phyloP scores from a whole-genome alignment of 2,888 invertebrate genomes.

The Thymelicus sylvestris region DNA sequence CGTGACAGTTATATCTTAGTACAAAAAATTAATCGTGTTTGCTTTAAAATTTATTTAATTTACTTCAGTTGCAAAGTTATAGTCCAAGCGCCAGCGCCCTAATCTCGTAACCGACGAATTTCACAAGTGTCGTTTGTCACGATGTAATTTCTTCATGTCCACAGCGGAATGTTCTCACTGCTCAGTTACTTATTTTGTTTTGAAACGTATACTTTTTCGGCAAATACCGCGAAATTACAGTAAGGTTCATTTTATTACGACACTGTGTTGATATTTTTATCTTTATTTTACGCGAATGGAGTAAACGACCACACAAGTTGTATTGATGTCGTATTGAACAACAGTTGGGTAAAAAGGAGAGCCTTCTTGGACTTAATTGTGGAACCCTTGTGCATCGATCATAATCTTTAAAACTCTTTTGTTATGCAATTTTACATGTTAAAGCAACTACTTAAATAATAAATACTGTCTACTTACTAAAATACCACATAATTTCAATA shows the following conservation, averaged over 20 bases:
- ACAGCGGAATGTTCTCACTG: constrained; percentile 31
- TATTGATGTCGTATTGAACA: not conserved
- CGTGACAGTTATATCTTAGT: too few species aligned
- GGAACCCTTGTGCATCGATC: too few species aligned
- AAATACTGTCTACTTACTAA: too few species aligned
- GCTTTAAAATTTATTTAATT: not conserved
- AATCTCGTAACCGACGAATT: constrained; percentile 55
- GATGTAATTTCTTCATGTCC: constrained; percentile 45
- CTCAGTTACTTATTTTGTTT: constrained; percentile 20
- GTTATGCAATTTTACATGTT: too few species aligned
- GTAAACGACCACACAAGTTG: not conserved
- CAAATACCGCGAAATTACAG: constrained; percentile 2
- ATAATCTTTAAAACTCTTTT: too few species aligned
- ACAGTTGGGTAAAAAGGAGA: too few species aligned
- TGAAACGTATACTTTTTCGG: constrained; percentile 19
- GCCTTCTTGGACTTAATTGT: too few species aligned
- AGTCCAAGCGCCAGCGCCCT: constrained; percentile 38
- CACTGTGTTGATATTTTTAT: not conserved
- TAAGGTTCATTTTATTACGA: constrained; percentile 7
- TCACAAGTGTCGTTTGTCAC: constrained; percentile 62
- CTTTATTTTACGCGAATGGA: not conserved
- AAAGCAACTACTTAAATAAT: too few species aligned
- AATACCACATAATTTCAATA: too few species aligned
- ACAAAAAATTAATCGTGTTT: too few species aligned
- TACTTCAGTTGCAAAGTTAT: constrained; percentile 7